Evolutionary conservation across 2,113 vertebrate genomes (phyloP).

Genomic region (Tylochromis polylepis): DNA sequence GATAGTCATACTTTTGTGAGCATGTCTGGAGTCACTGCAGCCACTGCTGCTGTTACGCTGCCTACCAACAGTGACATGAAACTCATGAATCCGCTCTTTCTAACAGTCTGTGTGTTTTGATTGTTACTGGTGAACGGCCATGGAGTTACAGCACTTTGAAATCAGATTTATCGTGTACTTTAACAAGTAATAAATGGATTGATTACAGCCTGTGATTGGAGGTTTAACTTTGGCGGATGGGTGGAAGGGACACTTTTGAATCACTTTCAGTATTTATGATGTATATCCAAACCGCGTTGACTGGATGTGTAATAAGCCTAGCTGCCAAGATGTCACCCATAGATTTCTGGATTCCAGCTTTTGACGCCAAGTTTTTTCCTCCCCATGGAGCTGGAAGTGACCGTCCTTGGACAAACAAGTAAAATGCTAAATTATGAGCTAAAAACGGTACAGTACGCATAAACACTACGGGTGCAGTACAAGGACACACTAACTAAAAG

Average conservation of each 20-base stretch:
- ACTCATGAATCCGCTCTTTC: not conserved
- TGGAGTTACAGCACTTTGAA: not conserved
- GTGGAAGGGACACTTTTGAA: not conserved
- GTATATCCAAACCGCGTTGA: not conserved
- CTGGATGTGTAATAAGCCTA: not conserved
- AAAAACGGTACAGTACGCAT: not conserved
- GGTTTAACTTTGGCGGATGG: not conserved
- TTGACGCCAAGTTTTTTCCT: not conserved
- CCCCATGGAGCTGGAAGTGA: not conserved
- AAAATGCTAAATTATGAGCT: not conserved
- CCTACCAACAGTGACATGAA: not conserved
- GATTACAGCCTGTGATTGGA: not conserved
- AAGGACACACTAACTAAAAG: not conserved
- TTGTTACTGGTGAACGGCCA: not conserved
- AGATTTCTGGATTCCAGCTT: not conserved
- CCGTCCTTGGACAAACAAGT: not conserved
- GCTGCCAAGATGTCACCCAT: too few relatives aligned
- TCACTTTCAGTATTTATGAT: not conserved
- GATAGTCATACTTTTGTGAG: not conserved
- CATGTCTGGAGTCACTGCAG: not conserved
- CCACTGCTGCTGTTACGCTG: not conserved
- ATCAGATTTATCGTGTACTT: not conserved
- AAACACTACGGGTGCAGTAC: not conserved
- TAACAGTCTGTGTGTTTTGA: not conserved
- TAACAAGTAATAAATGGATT: not conserved